These are phyloP conservation scores for Drosophila anomalata DNA, from an alignment of 2,888 invertebrate species.

Conservation along the genomic window DNA sequence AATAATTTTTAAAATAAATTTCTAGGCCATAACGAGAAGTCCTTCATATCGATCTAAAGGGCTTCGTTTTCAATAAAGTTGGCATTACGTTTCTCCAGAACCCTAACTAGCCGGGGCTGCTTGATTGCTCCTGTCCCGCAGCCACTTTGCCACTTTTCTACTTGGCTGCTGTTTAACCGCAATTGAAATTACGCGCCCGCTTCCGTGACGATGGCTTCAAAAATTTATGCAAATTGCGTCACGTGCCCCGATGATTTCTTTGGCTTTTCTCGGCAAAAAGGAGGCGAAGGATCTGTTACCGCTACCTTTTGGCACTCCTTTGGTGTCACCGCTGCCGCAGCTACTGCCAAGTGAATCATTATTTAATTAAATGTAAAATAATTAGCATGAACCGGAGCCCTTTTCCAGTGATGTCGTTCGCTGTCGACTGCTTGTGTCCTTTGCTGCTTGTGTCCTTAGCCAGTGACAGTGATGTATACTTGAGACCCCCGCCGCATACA, in stretches of 20 bases:
- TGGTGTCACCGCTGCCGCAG: slow-evolving; percentile 51
- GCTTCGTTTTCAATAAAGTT: slow-evolving; percentile 72
- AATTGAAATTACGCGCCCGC: slow-evolving; percentile 78
- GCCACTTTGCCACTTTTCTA: slow-evolving; percentile 71
- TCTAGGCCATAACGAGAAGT: slow-evolving; percentile 47
- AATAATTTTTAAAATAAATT: slow-evolving; percentile 75
- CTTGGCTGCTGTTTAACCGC: slow-evolving; percentile 78
- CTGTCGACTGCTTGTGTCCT: slow-evolving; percentile 7
- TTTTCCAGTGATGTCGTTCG: slow-evolving; percentile 2
- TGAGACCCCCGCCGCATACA: slow-evolving; percentile 40
- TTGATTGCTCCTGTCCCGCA: slow-evolving; percentile 36
- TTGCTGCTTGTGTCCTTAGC: slow-evolving; percentile 7
- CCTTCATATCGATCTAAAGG: slow-evolving; percentile 54
- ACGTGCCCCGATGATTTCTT: slow-evolving; percentile 80
- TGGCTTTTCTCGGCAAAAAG: slow-evolving; percentile 52
- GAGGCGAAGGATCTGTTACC: slow-evolving; percentile 18
- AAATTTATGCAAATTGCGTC: slow-evolving; percentile 83
- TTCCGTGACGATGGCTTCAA: slow-evolving; percentile 63
- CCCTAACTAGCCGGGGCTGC: slow-evolving; percentile 24
- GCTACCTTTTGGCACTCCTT: slow-evolving; percentile 53
- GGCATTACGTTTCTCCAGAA: slow-evolving; percentile 57
- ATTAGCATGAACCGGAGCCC: slow-evolving; percentile 76
- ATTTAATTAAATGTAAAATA: slow-evolving; percentile 85
- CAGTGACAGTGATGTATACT: slow-evolving; percentile 71
- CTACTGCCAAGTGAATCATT: slow-evolving; percentile 82